These are phyloP conservation scores for Drosophila melanocephala DNA, from an alignment of 2,888 invertebrate species.

Conservation along the genomic window DNA sequence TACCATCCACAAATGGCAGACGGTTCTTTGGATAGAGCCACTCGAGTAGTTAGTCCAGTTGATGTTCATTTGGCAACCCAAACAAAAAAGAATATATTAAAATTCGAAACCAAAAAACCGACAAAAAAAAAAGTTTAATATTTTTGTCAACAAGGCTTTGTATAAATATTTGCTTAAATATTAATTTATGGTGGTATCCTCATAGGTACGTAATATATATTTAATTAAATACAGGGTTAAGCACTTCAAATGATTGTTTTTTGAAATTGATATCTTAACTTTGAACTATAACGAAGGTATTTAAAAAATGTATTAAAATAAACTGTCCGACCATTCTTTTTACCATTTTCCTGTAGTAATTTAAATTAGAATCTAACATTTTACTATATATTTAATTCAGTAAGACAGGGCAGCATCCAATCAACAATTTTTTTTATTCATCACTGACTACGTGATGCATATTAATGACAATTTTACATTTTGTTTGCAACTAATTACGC, in stretches of 20 bases:
- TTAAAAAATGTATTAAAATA: not conserved
- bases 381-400: not conserved
- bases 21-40: constrained; percentile 15
- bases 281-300: not conserved
- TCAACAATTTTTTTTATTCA: not conserved
- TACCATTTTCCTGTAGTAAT: not conserved
- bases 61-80: constrained; percentile 27
- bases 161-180: constrained; percentile 11
- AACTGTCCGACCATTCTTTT: not conserved
- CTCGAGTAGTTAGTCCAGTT: constrained; percentile 16
- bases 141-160: not conserved
- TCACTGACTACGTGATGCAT: constrained; percentile 4
- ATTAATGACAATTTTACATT: constrained; percentile 43
- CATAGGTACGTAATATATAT: not conserved
- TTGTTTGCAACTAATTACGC: constrained; percentile 72
- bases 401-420: not conserved
- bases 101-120: not conserved
- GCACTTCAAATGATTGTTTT: not conserved
- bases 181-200: not conserved
- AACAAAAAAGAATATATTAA: not conserved
- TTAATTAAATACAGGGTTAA: not conserved
- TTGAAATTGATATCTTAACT: not conserved
- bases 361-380: not conserved
- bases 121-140: not conserved
- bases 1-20: constrained; percentile 48